A percentile compares a stretch with the other conserved stretches of the same genome.
phyloP scores from a whole-genome alignment of 2,113 vertebrate genomes.

The Neogobius melanostomus region DNA sequence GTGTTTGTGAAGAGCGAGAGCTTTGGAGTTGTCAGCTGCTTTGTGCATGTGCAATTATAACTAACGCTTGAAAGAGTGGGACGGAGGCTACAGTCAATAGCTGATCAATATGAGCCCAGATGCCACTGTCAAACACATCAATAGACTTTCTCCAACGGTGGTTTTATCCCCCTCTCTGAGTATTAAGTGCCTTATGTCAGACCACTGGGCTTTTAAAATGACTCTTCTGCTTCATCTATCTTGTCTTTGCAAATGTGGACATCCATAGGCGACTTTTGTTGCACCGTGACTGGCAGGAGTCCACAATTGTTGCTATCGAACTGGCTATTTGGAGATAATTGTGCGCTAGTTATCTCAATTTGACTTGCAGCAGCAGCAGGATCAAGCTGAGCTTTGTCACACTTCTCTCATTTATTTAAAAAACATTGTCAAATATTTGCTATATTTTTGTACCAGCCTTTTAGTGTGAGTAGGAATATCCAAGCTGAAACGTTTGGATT shows the following conservation, averaged over 20 bases:
- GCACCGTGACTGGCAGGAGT: conserved; percentile 33
- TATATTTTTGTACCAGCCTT: no score
- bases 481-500: no score
- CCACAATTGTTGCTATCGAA: conserved; percentile 55
- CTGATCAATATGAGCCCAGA: conserved; percentile 73
- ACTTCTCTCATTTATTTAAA: conserved; percentile 20
- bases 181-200: conserved; percentile 61
- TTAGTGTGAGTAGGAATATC: no score
- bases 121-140: conserved; percentile 73
- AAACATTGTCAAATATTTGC: background rate
- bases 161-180: conserved; percentile 47
- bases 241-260: conserved; percentile 46
- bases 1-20: conserved; percentile 28
- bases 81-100: conserved; percentile 61
- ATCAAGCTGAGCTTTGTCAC: conserved; percentile 42
- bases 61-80: conserved; percentile 37
- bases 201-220: conserved; percentile 48
- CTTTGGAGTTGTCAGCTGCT: conserved; percentile 35
- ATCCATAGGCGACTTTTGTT: conserved; percentile 32
- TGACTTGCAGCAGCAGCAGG: conserved; percentile 28
- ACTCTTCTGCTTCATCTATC: conserved; percentile 28
- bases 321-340: conserved; percentile 58
- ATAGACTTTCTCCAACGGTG: conserved; percentile 61
- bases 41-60: conserved; percentile 50
- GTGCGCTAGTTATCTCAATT: conserved; percentile 55